Base-by-base conservation (phyloP, 92 coral and sea anemone species). In the Porites lobata region DNA sequence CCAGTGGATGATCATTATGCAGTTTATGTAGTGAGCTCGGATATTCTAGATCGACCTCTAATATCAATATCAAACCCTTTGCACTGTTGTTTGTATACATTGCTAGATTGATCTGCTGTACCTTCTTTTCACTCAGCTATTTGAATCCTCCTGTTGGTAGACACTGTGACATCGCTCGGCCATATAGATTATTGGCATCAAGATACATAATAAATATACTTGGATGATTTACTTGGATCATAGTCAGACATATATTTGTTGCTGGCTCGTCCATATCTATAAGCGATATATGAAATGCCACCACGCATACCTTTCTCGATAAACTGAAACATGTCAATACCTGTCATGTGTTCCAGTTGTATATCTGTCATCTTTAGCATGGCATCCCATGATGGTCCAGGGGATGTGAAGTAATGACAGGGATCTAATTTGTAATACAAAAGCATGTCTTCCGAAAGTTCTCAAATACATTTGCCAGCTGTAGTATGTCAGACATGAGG, bases 181-280 rank as follows among this genome's bases (percentile, higher is more conserved):
- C 79, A 38, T 72, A 58, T 1, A 78, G 7, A 22, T 78, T 78
- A 66, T 86, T 78, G 17, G 90, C 90, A 54, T 86, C 90, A 3
- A 86, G 71, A 72, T 86, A 85, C 70, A 69, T 66, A 43, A 66
- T 2, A 29, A 29, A 29, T 86, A 38, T 67, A 78, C 47, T 67
- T 86, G 50, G 79, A 21, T 7, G 78, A 72, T 50, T 61, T n/a
- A 17, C 15, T 74, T 6, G 57, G 15, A 58, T 58, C 62, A n/a
- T 75, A 75, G 12, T 38, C 21, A 18, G 66, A 65, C 29, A 70
- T 68, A 61, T 84, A 84, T 72, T 75, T 74, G 26, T 84, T 74
- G 12, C 72, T 84, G 5, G 82, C 82, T 18, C 20, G 26, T 5
- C 82, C 72, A 73, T 75, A 62, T 15, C 8, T 62, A 63, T 1